A percentile compares a stretch with the other conserved stretches of the same genome.
Evolutionary conservation across 1,140 invertebrate genomes (phyloP).

Genomic region (Hyles vespertilio): DNA sequence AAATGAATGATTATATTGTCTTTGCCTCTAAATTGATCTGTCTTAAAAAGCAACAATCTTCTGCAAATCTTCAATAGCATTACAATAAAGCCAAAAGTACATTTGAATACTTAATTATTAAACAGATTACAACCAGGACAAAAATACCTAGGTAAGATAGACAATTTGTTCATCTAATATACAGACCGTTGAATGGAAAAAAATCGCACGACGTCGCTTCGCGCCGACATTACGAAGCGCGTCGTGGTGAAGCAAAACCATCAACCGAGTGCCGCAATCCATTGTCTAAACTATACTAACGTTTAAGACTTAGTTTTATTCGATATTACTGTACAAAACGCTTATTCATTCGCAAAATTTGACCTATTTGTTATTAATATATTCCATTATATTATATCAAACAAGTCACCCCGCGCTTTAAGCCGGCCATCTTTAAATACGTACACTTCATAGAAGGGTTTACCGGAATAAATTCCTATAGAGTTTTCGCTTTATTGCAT

Average conservation of each 20-base stretch:
- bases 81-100: no score
- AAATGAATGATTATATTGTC: neutral
- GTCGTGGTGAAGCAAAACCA: no score
- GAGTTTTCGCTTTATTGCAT: slow-evolving; percentile 54
- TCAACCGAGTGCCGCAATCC: slow-evolving; percentile 47
- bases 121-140: no score
- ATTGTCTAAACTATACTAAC: slow-evolving; percentile 59
- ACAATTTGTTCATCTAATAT: no score
- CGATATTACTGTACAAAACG: slow-evolving; percentile 72
- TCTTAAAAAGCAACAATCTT: no score
- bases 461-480: slow-evolving; percentile 46
- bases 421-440: slow-evolving; percentile 56
- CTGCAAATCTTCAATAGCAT: no score
- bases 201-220: neutral
- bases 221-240: no score
- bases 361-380: slow-evolving; percentile 55
- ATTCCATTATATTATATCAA: slow-evolving; percentile 35
- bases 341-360: slow-evolving; percentile 66
- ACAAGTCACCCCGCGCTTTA: slow-evolving; percentile 45
- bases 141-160: no score
- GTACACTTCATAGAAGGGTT: slow-evolving; percentile 69
- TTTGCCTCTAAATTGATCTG: neutral
- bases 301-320: slow-evolving; percentile 59
- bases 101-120: no score
- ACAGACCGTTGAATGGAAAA: no score